These are phyloP conservation scores for Clinocottus analis DNA, from an alignment of 2,113 vertebrate species.

Conservation along the genomic window DNA sequence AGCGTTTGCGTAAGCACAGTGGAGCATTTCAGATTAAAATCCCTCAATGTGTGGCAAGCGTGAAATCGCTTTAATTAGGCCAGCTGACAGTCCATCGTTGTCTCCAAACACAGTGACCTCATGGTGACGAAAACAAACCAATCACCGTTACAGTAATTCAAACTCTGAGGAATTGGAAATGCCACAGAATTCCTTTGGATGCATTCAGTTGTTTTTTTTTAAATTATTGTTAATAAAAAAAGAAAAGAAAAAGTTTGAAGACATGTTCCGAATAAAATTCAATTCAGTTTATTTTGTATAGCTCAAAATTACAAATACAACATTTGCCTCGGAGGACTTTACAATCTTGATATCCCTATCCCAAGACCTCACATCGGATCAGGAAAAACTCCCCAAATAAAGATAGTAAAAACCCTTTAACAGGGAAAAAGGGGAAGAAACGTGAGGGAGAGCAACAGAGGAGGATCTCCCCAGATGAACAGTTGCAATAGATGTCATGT, in stretches of 20 bases:
- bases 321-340: too few relatives aligned
- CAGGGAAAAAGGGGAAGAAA: too few relatives aligned
- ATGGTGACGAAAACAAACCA: slow-evolving; percentile 56
- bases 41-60: slow-evolving; percentile 72
- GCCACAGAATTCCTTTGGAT: not conserved
- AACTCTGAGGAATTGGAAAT: not conserved
- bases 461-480: too few relatives aligned
- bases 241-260: not conserved
- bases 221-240: not conserved
- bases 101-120: slow-evolving; percentile 59
- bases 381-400: too few relatives aligned
- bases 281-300: too few relatives aligned
- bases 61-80: slow-evolving; percentile 81
- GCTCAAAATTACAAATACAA: too few relatives aligned
- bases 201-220: not conserved
- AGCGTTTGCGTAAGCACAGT: slow-evolving; percentile 75
- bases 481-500: too few relatives aligned
- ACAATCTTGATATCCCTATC: too few relatives aligned
- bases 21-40: slow-evolving; percentile 78
- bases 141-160: slow-evolving; percentile 44
- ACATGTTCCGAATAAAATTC: not conserved
- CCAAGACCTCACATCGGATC: too few relatives aligned
- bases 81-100: slow-evolving; percentile 60
- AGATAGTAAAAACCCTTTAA: too few relatives aligned
- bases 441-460: too few relatives aligned